Base-by-base conservation (phyloP, 2,113 vertebrate genomes). In the Coreoperca whiteheadi region DNA sequence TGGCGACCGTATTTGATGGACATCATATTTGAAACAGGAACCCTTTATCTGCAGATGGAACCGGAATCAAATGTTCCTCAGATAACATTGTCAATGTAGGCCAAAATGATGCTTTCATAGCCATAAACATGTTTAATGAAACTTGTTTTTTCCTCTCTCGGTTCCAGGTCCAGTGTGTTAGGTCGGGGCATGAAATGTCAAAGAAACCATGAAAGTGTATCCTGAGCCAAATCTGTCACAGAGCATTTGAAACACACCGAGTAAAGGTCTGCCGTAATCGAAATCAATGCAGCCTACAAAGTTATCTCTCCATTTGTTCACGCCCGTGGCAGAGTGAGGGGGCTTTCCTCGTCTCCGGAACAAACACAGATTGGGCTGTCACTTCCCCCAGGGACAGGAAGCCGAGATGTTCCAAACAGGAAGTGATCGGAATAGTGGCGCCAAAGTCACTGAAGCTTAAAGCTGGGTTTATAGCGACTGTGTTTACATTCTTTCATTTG, bases 281-380 rank as follows among this genome's bases (percentile, higher is more conserved):
- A 21, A 76, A 84, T 89, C 77, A 73, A 8, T 15, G 3, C 61
- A 23, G 41, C 32, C 67, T 59, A 18, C 61, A 53, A 54, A 78
- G 67, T 57, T 61, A 48, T 80, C 71, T 37, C 54, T 73, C 14
- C 48, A n/a, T 82, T 73, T 84, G 56, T 61, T 73, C 16, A 12
- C 28, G 12, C 68, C 70, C 1, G 6, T 71, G 79, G 70, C 37
- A 46, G 46, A 67, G 60, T 4, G 59, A 67, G 59, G 41, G 48
- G 77, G 54, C 28, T 63, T 59, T 48, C 60, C 77, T 70, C 2
- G 1, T 54, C 61, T 77, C 10, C 6, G 50, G 57, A 86, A 83
- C 82, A 79, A 87, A 89, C 59, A 74, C 12, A 67, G 59, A 87
- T 70, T 63, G 11, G 28, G 15, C 37, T 75, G 66, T 77, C 61